phyloP scores from a whole-genome alignment of 2,797 vertebrate species.

The Melanotaenia nigrans region DNA sequence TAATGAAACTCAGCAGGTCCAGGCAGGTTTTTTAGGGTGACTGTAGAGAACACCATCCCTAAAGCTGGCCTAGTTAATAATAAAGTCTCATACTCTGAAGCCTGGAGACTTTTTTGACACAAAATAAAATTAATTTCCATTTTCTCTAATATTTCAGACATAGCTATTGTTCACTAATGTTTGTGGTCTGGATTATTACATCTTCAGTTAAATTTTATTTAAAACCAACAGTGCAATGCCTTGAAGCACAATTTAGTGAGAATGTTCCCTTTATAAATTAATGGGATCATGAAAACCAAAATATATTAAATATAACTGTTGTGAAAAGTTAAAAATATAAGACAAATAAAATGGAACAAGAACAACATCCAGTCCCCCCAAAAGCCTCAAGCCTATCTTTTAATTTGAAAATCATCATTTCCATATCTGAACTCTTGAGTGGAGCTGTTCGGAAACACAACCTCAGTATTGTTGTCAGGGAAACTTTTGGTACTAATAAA shows the following conservation, averaged over 20 bases:
- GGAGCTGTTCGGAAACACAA: too few relatives aligned
- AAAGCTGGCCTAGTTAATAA: not conserved
- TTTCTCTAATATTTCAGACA: not conserved
- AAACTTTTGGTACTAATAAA: too few relatives aligned
- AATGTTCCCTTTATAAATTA: not conserved
- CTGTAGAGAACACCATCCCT: not conserved
- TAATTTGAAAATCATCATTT: too few relatives aligned
- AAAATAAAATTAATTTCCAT: too few relatives aligned
- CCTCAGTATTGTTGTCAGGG: too few relatives aligned
- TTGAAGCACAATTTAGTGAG: not conserved
- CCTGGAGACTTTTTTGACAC: too few relatives aligned
- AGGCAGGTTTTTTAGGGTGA: conserved; percentile 32
- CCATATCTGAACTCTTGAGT: too few relatives aligned
- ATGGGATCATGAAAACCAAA: not conserved
- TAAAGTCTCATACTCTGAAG: not conserved
- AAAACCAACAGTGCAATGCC: too few relatives aligned
- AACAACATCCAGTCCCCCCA: too few relatives aligned
- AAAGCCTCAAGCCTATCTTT: too few relatives aligned
- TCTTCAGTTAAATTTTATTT: too few relatives aligned
- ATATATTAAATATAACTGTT: not conserved
- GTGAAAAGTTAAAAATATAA: not conserved
- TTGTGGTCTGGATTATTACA: not conserved
- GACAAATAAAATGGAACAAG: not conserved
- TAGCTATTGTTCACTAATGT: not conserved
- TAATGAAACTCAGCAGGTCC: conserved; percentile 58